Base-by-base conservation (phyloP, 2,888 invertebrate species). In the Heteromurus nitidus region DNA sequence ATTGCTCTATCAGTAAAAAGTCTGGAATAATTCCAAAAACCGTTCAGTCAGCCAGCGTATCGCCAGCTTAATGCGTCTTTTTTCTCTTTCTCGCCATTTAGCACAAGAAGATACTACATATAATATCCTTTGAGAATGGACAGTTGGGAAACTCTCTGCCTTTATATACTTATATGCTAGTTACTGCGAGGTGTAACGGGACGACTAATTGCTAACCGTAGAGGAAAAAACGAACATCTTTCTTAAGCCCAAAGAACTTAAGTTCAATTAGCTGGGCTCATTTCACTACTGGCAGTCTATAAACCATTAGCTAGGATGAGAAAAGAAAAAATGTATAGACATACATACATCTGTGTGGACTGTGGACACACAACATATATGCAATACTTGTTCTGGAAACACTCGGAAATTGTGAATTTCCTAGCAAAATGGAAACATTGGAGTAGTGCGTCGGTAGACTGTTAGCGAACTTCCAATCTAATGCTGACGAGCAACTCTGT, bases 261-360 rank as follows among this genome's bases (percentile, higher is more conserved):
- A 50, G 69, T 77, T 77, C 77, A 77, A 77, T 77, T 77, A 77
- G 47, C 77, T 67, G 44, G 42, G 77, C 68, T 69, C 69, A 62
- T 60, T 62, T 68, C 53, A 75, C 53, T 77, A 42, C 50, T 69
- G 20, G 60, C 58, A 77, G 60, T 62, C 68, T 69, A 69, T 77
- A 77, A 69, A 69, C 60, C 62, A 69, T 28, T 42, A 42, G 16
- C 1, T 28, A 13, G n/a, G 58, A 75, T 58, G 75, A 75, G 55
- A 36, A 64, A 53, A 28, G 73, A 31, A 36, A 30, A 47, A n/a
- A 47, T 16, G n/a, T 16, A 16, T n/a, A n/a, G n/a, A n/a, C n/a
- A n/a, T n/a, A n/a, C n/a, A n/a, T n/a, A n/a, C n/a, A n/a, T n/a
- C n/a, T n/a, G n/a, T n/a, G n/a, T n/a, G n/a, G n/a, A n/a, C n/a